Evolutionary conservation across 1,140 invertebrate genomes (phyloP).

Genomic region (Penaeus indicus): DNA sequence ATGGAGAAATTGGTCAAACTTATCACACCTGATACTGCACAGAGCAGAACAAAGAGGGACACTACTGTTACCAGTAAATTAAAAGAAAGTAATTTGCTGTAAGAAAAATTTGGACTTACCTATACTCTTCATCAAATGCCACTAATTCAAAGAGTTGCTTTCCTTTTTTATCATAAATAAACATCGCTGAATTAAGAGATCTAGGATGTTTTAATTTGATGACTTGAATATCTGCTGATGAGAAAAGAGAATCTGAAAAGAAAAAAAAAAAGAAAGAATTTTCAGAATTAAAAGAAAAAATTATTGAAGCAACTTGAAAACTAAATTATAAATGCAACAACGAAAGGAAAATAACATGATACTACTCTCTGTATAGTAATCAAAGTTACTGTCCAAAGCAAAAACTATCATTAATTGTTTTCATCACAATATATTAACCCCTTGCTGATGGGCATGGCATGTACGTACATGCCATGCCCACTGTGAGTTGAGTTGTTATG

Average conservation of each 20-base stretch:
- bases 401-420: no score
- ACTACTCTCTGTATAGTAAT: neutral
- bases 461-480: no score
- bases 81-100: neutral
- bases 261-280: neutral
- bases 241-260: conserved; percentile 43
- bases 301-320: neutral
- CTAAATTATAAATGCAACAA: no score
- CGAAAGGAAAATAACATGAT: no score
- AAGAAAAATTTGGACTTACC: conserved; percentile 35
- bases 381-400: no score
- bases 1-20: neutral
- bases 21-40: neutral
- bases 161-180: conserved; percentile 41
- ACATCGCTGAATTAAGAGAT: conserved; percentile 40
- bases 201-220: conserved; percentile 47
- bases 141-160: conserved; percentile 46
- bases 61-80: neutral
- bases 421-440: no score
- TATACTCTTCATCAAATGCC: conserved; percentile 62
- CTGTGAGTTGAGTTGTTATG: no score
- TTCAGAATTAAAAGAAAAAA: neutral
- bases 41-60: neutral
- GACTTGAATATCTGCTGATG: conserved; percentile 37
- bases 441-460: no score